Base-by-base conservation (phyloP, 1,140 invertebrate species). In the Solenopsis fugax region DNA sequence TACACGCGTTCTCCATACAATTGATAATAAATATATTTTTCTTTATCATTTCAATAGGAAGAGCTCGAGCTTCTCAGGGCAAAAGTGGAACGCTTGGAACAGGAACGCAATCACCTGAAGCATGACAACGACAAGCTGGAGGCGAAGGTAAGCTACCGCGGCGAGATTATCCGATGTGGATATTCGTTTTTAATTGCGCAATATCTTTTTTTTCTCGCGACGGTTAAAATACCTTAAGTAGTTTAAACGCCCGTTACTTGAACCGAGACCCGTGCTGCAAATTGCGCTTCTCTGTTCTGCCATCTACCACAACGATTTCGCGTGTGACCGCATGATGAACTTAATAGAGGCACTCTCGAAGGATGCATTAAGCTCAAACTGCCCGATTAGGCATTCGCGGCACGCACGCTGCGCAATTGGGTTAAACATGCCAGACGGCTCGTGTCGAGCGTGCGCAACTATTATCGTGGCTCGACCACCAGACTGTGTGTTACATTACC, bases 71-170 rank as follows among this genome's bases (percentile, higher is more conserved):
- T 97, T n/a, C 95, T 99, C 78, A 97, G 97, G 87, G 94, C 96
- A 1, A 98, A 98, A 94, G 94, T 98, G 88, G 98, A 99, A 73
- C 98, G 98, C 94, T 95, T 98, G 87, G 98, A 99, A 93, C 96
- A 96, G 92, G 98, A 99, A 93, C 96, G 98, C 84, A 97, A 96
- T 90, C 96, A 97, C 89, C 96, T 98, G 93, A 99, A 99, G 95
- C 97, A 97, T 90, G 97, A 98, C 91, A 98, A 98, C 93, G 98
- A 98, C 91, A 97, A 97, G 95, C 95, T 99, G 80, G 98, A 99
- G 95, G 97, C 97, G 82, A 98, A 98, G 97, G 98, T 99, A 95
- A 97, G 97, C 89, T 16, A 13, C 50, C 34, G 13, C 10, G 1
- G 58, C 18, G n/a, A 50, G 9, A n/a, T 72, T 34, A 58, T 29